phyloP scores from a whole-genome alignment of 2,113 vertebrate genomes.

The Danionella cerebrum region DNA sequence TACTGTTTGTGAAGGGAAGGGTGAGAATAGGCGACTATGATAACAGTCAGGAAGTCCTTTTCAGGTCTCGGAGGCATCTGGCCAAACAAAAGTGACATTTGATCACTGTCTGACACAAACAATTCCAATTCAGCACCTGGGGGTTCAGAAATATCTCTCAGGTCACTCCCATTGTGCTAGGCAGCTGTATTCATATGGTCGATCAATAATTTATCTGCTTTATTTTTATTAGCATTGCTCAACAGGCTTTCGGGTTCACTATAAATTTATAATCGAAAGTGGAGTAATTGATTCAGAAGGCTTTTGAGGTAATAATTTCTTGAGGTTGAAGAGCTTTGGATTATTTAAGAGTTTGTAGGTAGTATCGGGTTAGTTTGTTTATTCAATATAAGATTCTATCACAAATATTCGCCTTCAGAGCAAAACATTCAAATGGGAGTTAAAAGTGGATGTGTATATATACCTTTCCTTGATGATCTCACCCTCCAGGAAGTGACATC shows the following conservation, averaged over 20 bases:
- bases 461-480: neutral
- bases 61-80: conserved; percentile 29
- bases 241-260: no score
- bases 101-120: conserved; percentile 43
- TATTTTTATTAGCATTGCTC: no score
- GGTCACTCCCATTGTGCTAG: neutral
- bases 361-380: neutral
- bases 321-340: no score
- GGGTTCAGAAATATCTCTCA: neutral
- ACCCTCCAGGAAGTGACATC: neutral
- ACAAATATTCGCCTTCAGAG: no score
- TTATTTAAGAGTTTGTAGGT: neutral
- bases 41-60: conserved; percentile 60
- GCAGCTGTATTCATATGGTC: neutral
- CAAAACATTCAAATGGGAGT: no score
- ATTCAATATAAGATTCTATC: no score
- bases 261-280: no score
- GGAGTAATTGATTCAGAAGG: no score
- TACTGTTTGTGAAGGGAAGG: conserved; percentile 54
- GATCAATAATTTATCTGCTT: no score
- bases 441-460: no score
- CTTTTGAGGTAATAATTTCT: no score
- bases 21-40: conserved; percentile 57
- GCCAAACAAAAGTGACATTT: conserved; percentile 59
- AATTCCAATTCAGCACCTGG: neutral